A percentile compares a stretch with the other conserved stretches of the same genome.
phyloP scores from a whole-genome alignment of 2,888 invertebrate species.

The Aproaerema taeniolella region DNA sequence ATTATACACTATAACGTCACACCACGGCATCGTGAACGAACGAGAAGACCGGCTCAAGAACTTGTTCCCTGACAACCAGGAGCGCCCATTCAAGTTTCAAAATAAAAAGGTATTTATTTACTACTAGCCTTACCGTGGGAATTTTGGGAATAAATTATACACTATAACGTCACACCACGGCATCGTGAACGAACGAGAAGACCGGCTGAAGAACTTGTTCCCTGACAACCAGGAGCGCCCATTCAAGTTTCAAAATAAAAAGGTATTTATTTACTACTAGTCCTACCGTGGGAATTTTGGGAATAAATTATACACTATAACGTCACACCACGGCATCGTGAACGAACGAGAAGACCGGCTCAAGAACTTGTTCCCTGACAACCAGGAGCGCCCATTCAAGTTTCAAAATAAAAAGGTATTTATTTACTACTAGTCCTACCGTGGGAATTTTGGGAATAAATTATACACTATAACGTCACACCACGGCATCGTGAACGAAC shows the following conservation, averaged over 20 bases:
- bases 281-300: too few species aligned
- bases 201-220: constrained; percentile 83
- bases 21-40: constrained; percentile 84
- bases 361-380: constrained; percentile 84
- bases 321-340: constrained; percentile 87
- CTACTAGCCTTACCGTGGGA: too few species aligned
- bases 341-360: constrained; percentile 84
- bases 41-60: constrained; percentile 84
- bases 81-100: constrained; percentile 85
- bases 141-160: too few species aligned
- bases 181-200: constrained; percentile 83
- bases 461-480: constrained; percentile 91
- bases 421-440: too few species aligned
- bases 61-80: constrained; percentile 84
- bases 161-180: constrained; percentile 90
- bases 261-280: too few species aligned
- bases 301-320: too few species aligned
- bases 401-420: constrained; percentile 88
- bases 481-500: constrained; percentile 83
- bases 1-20: constrained; percentile 89
- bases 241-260: constrained; percentile 85
- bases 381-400: constrained; percentile 82
- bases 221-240: constrained; percentile 84
- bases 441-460: too few species aligned
- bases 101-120: constrained; percentile 86